A percentile compares a stretch with the other conserved stretches of the same genome.
phyloP scores from a whole-genome alignment of 2,888 invertebrate genomes.

The Conus canariensis region DNA sequence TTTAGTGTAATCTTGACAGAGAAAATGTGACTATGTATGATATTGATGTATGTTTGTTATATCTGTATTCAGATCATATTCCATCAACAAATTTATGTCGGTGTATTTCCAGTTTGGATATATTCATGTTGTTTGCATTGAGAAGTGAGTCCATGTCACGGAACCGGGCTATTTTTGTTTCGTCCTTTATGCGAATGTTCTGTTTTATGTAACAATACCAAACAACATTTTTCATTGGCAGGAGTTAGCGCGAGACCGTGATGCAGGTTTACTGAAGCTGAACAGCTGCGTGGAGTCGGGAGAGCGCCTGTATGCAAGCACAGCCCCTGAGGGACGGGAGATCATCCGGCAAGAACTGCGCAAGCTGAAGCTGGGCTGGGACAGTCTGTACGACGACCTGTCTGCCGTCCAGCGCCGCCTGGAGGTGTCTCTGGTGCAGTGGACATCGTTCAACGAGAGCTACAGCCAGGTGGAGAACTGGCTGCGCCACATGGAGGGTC shows the following conservation, averaged over 20 bases:
- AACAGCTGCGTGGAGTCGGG: constrained; percentile 88
- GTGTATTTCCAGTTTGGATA: too few species aligned
- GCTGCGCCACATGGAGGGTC: constrained; percentile 87
- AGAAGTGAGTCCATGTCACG: too few species aligned
- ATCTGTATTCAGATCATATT: too few species aligned
- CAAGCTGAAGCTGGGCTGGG: constrained; percentile 91
- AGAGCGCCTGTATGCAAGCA: constrained; percentile 96
- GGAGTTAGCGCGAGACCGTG: constrained; percentile 85
- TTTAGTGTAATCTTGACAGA: too few species aligned
- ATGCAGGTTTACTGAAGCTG: constrained; percentile 90
- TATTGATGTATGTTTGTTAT: too few species aligned
- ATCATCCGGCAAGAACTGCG: constrained; percentile 90
- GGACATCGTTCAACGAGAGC: constrained; percentile 95
- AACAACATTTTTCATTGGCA: not conserved
- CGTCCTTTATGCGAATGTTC: too few species aligned
- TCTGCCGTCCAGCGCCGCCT: constrained; percentile 90
- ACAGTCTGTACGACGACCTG: constrained; percentile 90
- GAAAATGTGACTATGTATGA: too few species aligned
- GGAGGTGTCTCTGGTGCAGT: constrained; percentile 92
- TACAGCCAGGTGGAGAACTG: constrained; percentile 88
- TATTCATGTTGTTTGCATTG: too few species aligned
- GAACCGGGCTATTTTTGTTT: too few species aligned
- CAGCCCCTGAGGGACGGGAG: constrained; percentile 94
- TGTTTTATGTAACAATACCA: too few species aligned
- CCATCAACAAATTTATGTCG: too few species aligned